These are phyloP conservation scores for Cyanistes caeruleus DNA, from an alignment of 2,113 vertebrate species.

Conservation along the genomic window DNA sequence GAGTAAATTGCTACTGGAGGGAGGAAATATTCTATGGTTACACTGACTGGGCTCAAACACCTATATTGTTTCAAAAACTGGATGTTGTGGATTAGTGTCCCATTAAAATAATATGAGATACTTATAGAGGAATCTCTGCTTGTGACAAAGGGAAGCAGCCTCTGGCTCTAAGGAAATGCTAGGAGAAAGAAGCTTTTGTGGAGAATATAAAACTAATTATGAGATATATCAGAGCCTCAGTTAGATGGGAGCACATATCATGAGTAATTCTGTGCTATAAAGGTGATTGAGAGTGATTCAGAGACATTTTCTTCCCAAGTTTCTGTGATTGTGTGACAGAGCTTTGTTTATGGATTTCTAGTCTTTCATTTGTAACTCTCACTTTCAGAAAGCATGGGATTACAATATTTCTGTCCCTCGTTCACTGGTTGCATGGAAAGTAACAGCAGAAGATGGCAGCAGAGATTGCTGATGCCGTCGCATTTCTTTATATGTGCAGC, in stretches of 20 bases:
- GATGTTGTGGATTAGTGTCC: background rate
- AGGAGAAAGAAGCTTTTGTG: background rate
- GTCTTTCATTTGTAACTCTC: background rate
- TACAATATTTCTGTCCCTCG: background rate
- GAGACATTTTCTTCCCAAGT: background rate
- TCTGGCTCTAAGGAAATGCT: background rate
- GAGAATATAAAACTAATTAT: background rate
- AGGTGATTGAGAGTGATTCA: background rate
- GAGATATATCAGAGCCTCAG: background rate
- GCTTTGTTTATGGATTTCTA: background rate
- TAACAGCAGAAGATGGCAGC: slow-evolving; percentile 76
- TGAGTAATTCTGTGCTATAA: background rate
- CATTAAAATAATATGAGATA: background rate
- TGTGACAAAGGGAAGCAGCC: background rate
- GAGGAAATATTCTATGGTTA: background rate
- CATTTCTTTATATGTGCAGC: background rate
- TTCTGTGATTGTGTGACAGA: background rate
- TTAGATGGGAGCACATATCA: background rate
- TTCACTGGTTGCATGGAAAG: background rate
- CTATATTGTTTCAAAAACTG: background rate
- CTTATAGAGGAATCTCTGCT: background rate
- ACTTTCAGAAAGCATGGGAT: background rate
- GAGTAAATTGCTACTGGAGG: background rate
- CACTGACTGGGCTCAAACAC: background rate
- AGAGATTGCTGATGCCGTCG: slow-evolving; percentile 64